Conservation (phyloP, 2,797 vertebrate genomes). For the Poeciliopsis turneri region DNA sequence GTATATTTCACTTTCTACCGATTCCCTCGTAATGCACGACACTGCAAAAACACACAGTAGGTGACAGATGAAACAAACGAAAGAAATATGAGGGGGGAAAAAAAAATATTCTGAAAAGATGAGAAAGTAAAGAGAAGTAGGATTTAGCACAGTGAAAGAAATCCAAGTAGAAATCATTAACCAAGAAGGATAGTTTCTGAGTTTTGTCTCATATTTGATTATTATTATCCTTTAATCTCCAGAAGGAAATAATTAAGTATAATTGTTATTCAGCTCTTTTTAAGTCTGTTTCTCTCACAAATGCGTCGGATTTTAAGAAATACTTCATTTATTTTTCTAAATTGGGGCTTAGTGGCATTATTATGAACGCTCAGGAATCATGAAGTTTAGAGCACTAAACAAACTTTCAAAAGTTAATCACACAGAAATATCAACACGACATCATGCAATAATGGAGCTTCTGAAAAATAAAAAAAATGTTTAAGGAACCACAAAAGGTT, state of each 20-base stretch:
- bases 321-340: not conserved
- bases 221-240: not conserved
- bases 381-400: not conserved
- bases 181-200: not conserved
- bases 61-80: conserved; percentile 18
- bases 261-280: not conserved
- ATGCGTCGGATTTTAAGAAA: not conserved
- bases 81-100: not conserved
- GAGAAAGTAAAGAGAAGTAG: not conserved
- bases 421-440: not conserved
- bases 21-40: conserved; percentile 23
- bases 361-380: not conserved
- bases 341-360: not conserved
- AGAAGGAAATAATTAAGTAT: not conserved
- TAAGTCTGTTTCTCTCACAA: not conserved
- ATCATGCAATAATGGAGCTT: not conserved
- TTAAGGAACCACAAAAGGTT: not conserved
- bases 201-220: not conserved
- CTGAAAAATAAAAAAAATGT: not conserved
- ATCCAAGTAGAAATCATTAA: not conserved
- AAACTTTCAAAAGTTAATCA: not conserved
- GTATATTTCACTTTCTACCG: conserved; percentile 28
- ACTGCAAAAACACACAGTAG: conserved; percentile 15
- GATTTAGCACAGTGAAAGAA: not conserved
- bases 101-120: not conserved